These are phyloP conservation scores for Dermolepida albohirtum DNA, from an alignment of 2,888 invertebrate genomes.

Conservation along the genomic window DNA sequence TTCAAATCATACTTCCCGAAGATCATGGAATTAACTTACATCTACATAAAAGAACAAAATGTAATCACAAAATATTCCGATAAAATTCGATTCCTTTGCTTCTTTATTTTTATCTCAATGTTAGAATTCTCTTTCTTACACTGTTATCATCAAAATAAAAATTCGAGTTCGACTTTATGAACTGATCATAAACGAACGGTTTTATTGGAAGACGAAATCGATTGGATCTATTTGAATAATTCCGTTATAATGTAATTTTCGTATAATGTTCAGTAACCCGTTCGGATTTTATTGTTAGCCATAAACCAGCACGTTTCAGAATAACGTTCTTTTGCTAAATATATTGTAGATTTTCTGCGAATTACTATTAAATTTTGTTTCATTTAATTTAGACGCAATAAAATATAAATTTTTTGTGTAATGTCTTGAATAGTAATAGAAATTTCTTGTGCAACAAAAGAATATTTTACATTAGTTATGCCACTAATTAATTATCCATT, in stretches of 20 bases:
- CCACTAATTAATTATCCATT: too few species aligned
- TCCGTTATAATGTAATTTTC: slow-evolving; percentile 24
- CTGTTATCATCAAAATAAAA: slow-evolving; percentile 19
- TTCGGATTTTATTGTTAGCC: slow-evolving; percentile 4
- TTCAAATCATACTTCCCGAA: too few species aligned
- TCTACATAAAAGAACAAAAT: neutral
- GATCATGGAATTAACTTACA: too few species aligned
- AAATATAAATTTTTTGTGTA: too few species aligned
- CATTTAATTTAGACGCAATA: too few species aligned
- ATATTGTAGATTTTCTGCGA: too few species aligned
- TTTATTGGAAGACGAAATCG: slow-evolving; percentile 25
- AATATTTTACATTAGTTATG: too few species aligned
- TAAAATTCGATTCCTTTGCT: slow-evolving; percentile 8
- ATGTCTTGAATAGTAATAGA: too few species aligned
- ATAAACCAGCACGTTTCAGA: slow-evolving; percentile 14
- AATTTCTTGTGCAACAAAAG: too few species aligned
- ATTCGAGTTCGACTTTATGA: slow-evolving; percentile 8
- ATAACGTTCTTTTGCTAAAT: neutral
- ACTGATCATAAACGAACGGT: slow-evolving; percentile 19
- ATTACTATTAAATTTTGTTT: too few species aligned
- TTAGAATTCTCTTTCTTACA: slow-evolving; percentile 6
- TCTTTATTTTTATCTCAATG: slow-evolving; percentile 3
- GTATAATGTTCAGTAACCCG: slow-evolving; percentile 18
- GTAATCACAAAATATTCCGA: neutral
- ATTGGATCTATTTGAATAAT: slow-evolving; percentile 18